Conservation (phyloP, 2,888 invertebrate genomes). For the Polietes domitor region DNA sequence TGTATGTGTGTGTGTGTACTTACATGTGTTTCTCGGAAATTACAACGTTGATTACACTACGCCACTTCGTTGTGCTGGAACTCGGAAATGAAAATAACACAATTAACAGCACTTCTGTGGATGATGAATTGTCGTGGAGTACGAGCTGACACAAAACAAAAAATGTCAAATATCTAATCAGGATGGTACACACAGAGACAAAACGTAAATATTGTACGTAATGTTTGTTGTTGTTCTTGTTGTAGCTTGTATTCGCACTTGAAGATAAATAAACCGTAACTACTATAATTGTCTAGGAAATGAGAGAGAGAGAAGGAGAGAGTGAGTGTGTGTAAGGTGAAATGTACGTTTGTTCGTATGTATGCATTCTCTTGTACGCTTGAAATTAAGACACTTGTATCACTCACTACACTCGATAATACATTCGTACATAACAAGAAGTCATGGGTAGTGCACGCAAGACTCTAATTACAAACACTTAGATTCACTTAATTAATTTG, state of each 20-base stretch:
- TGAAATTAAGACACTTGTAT: background rate
- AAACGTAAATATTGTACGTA: background rate
- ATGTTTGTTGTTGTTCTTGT: background rate
- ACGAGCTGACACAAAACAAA: background rate
- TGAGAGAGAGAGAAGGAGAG: background rate
- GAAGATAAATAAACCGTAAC: background rate
- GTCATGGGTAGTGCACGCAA: background rate
- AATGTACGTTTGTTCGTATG: background rate
- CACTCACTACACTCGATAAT: background rate
- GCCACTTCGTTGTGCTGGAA: background rate
- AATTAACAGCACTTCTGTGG: background rate
- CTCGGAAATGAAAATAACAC: background rate
- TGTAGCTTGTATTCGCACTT: background rate
- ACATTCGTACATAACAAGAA: background rate
- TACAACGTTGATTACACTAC: background rate
- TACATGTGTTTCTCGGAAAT: background rate
- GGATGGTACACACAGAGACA: background rate
- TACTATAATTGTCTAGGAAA: background rate
- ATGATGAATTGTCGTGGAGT: background rate
- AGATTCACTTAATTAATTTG: conserved; percentile 17
- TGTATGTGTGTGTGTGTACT: background rate
- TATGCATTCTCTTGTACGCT: background rate
- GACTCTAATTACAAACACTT: conserved; percentile 8
- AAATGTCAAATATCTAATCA: background rate
- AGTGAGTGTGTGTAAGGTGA: background rate